phyloP scores from a whole-genome alignment of 2,888 invertebrate species.

The Frankliniella fusca region DNA sequence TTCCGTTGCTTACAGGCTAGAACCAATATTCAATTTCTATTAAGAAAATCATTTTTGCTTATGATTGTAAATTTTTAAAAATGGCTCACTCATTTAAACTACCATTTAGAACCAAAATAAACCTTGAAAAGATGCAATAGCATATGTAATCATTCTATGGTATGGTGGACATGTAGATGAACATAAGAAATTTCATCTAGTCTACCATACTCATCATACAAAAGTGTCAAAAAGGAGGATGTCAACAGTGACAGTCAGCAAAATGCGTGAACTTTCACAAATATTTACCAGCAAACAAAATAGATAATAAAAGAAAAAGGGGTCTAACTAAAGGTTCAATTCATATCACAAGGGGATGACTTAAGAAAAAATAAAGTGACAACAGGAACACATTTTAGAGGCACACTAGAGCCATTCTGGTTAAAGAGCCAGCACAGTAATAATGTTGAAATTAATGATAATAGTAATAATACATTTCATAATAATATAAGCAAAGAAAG shows the following conservation, averaged over 20 bases:
- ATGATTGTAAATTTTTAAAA: too few relatives aligned
- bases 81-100: too few relatives aligned
- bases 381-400: slow-evolving; percentile 9
- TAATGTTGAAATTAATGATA: background rate
- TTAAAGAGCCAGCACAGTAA: background rate
- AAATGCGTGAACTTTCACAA: background rate
- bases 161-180: too few relatives aligned
- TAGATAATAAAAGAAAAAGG: background rate
- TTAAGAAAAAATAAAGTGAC: slow-evolving; percentile 2
- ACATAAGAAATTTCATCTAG: too few relatives aligned
- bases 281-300: background rate
- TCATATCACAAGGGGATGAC: slow-evolving; percentile 17
- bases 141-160: too few relatives aligned
- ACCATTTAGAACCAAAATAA: too few relatives aligned
- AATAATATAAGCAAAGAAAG: background rate
- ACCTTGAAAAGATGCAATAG: too few relatives aligned
- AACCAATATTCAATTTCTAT: background rate
- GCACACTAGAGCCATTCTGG: background rate
- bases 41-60: too few relatives aligned
- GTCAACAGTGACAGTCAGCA: background rate
- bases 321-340: background rate
- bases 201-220: too few relatives aligned
- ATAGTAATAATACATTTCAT: background rate
- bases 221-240: too few relatives aligned
- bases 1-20: background rate